Evolutionary conservation across 2,888 invertebrate genomes (phyloP).

Genomic region (Galerucella calmariensis): DNA sequence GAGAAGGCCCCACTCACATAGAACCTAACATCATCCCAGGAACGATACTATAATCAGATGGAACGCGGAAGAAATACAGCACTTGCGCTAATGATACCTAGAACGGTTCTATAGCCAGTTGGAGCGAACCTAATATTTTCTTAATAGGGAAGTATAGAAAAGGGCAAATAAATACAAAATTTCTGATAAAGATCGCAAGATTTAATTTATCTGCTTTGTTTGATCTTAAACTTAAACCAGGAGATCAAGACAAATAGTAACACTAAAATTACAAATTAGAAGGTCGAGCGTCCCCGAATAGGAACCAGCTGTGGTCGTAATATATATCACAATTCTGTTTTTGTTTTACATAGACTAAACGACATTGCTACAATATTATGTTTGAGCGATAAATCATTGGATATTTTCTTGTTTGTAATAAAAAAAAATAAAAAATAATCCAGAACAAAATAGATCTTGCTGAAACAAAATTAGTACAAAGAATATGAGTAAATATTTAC

Average conservation of each 20-base stretch:
- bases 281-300: conserved; percentile 59
- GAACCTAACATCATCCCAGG: too few species aligned
- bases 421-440: background rate
- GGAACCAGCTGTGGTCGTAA: conserved; percentile 63
- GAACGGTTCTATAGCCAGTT: too few species aligned
- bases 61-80: too few species aligned
- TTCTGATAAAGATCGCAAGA: conserved; percentile 18
- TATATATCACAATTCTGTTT: conserved; percentile 61
- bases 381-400: conserved; percentile 6
- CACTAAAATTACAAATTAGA: conserved; percentile 56
- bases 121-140: too few species aligned
- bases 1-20: too few species aligned
- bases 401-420: background rate
- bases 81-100: too few species aligned
- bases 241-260: conserved; percentile 59
- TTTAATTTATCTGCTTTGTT: conserved; percentile 30
- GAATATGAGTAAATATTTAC: background rate
- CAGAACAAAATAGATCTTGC: conserved; percentile 2
- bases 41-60: too few species aligned
- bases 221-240: conserved; percentile 48
- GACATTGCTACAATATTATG: conserved; percentile 7
- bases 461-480: background rate
- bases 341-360: conserved; percentile 41
- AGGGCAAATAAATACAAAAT: background rate
- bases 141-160: background rate